Evolutionary conservation across 2,113 vertebrate species (phyloP), one percentile per base, ranked within the genome.

Genomic region (Acanthochromis polyacanthus): DNA sequence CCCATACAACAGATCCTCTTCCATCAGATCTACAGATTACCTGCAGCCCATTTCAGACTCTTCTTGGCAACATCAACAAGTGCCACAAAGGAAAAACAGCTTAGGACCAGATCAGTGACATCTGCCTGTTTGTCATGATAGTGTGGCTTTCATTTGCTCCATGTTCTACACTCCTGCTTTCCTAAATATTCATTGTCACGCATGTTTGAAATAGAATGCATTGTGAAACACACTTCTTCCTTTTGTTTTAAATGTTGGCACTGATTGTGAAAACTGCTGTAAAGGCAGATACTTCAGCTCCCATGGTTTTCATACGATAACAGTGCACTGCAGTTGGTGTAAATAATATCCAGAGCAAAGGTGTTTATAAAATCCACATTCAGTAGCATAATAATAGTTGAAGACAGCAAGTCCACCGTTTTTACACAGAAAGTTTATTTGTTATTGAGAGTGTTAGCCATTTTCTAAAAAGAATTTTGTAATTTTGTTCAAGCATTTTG

Each of bases 11-110:
- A 73, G 87, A 91, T 86, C 75, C 80, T 68, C 51, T 84, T 88
- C 81, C 81, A 81, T 72, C 72, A 84, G 85, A 89, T 91, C 58
- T 82, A 67, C 69, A 87, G 87, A 91, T 91, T 87, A 82, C 23
- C 15, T 20, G 10, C 53, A 50, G 77, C 70, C 73, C 64, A 52
- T 66, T 70, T 62, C 19, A 14, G 82, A 28, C 67, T 79, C 71
- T 52, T 76, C 58, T 79, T 87, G 80, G 84, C 82, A 85, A 48
- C 55, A n/a, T 32, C 50, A 43, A 30, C 70, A 58, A 30, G 43
- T 43, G 60, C 22, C 61, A 52, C 68, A 65, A 22, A 79, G 62
- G 63, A 85, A 32, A 75, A 84, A 57, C 61, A 75, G 78, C 46
- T 56, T 22, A 23, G 17, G 59, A 71, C 80, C 3, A 12, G 51